phyloP scores from a whole-genome alignment of 2,113 vertebrate genomes.

The Pachypanchax playfairii region DNA sequence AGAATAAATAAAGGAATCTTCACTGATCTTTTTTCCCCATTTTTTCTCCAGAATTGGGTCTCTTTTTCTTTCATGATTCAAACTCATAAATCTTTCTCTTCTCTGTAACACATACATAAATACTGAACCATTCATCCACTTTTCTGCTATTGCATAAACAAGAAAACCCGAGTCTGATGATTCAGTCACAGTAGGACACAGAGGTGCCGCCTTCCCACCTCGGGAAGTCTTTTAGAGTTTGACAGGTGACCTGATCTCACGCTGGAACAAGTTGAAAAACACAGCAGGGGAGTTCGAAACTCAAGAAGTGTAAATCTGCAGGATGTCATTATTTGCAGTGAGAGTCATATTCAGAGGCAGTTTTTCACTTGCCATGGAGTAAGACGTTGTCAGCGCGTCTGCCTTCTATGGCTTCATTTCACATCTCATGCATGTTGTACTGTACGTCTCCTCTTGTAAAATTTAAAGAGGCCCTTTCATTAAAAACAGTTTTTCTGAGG shows the following conservation, averaged over 20 bases:
- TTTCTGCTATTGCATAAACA: background rate
- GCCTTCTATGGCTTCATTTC: slow-evolving; percentile 2
- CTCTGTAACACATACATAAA: background rate
- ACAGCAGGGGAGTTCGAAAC: slow-evolving; percentile 4
- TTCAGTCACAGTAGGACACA: background rate
- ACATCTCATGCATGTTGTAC: slow-evolving; percentile 7
- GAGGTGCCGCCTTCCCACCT: background rate
- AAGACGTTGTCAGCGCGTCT: background rate
- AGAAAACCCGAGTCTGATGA: background rate
- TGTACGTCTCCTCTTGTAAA: too few species aligned
- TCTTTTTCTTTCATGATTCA: background rate
- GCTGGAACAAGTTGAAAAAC: slow-evolving; percentile 1
- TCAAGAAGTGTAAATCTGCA: background rate
- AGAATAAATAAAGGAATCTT: too few species aligned
- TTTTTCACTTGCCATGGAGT: background rate
- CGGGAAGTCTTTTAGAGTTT: slow-evolving; percentile 5
- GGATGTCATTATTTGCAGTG: slow-evolving; percentile 4
- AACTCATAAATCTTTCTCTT: background rate
- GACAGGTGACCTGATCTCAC: background rate
- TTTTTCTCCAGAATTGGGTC: background rate
- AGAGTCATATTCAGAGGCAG: background rate
- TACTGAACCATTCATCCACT: background rate
- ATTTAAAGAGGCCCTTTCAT: too few species aligned
- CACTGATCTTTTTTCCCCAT: background rate
- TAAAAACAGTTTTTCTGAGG: too few species aligned